Evolutionary conservation across 2,113 vertebrate species (phyloP), one percentile per base, ranked within the genome.

Genomic region (Sciurus niger): DNA sequence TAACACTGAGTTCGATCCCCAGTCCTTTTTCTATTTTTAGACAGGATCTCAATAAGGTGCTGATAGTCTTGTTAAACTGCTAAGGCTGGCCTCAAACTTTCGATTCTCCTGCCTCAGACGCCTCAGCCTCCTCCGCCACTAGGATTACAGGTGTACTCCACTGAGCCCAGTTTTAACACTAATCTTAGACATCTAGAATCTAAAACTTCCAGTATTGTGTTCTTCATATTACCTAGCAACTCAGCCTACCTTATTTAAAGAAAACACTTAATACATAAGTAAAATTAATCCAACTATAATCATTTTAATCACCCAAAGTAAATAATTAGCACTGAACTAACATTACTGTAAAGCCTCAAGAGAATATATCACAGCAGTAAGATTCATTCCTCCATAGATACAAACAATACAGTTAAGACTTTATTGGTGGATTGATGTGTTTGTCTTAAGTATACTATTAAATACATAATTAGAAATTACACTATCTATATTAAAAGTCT

Each of bases 131-230:
- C 60, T 9, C 24, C 28, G 24, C 24, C 60, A 63, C 9, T 63
- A 63, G 22, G 25, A 63, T 28, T 11, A 63, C 22, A 11, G 60
- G 60, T 28, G 25, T 63, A 22, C 9, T 25, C 7, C 24, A 63
- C 60, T 6, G 20, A 6, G 20, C 25, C 60, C 60, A 63, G 24
- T 6, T 74, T 70, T 78, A 79, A 83, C 51, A 46, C 40, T 93
- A 60, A 96, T 67, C 78, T 91, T 60, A 90, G 34, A 67, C 77
- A 13, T 58, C 40, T 40, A 84, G 30, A 77, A 82, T 80, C 34
- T 94, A 84, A 90, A 22, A 79, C 53, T 89, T 65, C 16, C 6
- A 73, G 20, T 43, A 60, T 46, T 87, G 0, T 79, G 78, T 67
- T 83, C 58, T 46, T 51, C 34, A 16, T 37, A 40, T 51, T 55